A percentile compares a stretch with the other conserved stretches of the same genome.
Evolutionary conservation across 1,140 invertebrate species (phyloP).

Genomic region (Procambarus clarkii): DNA sequence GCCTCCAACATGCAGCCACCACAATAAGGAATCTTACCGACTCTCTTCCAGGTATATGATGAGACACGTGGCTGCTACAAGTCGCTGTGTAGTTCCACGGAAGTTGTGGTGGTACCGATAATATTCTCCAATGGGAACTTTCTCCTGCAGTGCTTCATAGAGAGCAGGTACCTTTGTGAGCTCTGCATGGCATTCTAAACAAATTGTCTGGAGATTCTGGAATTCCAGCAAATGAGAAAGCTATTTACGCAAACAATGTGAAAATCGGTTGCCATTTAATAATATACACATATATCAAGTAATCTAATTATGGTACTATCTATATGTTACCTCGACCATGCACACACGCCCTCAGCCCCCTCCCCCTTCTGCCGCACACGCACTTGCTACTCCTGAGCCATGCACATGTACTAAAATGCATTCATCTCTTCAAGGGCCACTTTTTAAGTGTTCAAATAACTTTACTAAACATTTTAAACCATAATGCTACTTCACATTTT

Average conservation of each 20-base stretch:
- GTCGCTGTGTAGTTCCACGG: conserved; percentile 87
- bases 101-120: conserved; percentile 92
- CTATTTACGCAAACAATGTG: background rate
- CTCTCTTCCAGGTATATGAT: conserved; percentile 88
- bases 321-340: no score
- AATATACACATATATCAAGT: no score
- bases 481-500: no score
- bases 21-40: conserved; percentile 76
- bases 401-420: no score
- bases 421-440: no score
- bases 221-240: background rate
- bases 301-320: no score
- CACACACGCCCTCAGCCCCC: no score
- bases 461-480: no score
- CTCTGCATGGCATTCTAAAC: conserved; percentile 40
- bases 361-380: no score
- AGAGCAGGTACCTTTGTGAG: conserved; percentile 33
- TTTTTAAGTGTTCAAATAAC: no score
- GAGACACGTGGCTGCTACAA: conserved; percentile 86
- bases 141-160: conserved; percentile 32
- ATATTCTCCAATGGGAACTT: conserved; percentile 78
- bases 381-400: no score
- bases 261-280: no score
- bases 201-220: conserved; percentile 55
- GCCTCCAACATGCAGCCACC: background rate